phyloP scores from a whole-genome alignment of 1,140 invertebrate species.

The Tachypleus tridentatus region DNA sequence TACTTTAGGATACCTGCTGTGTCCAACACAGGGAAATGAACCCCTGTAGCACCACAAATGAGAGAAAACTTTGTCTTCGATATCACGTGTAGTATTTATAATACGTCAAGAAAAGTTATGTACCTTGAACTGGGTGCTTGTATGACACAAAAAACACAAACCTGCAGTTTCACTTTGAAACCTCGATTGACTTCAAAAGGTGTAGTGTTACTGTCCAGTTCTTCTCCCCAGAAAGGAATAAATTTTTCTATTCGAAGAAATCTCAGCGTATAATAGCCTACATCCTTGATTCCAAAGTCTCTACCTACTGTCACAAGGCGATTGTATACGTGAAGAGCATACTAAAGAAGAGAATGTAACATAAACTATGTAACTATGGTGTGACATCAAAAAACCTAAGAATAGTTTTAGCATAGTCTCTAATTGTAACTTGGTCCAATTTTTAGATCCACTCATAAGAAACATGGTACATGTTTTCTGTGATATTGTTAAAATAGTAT shows the following conservation, averaged over 20 bases:
- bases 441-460: too few relatives aligned
- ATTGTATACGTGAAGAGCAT: constrained; percentile 91
- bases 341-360: constrained; percentile 44
- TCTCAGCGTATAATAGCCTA: constrained; percentile 85
- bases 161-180: constrained; percentile 92
- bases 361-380: constrained; percentile 20
- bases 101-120: too few relatives aligned
- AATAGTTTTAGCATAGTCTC: too few relatives aligned
- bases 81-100: too few relatives aligned
- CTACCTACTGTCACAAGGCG: constrained; percentile 71
- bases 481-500: too few relatives aligned
- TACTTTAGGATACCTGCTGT: too few relatives aligned
- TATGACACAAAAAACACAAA: constrained; percentile 38
- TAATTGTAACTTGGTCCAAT: too few relatives aligned
- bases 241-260: constrained; percentile 92
- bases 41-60: too few relatives aligned
- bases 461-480: too few relatives aligned
- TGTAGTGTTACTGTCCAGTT: constrained; percentile 87
- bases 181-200: constrained; percentile 87
- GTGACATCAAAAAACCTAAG: not conserved
- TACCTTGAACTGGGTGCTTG: too few relatives aligned
- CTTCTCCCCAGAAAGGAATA: constrained; percentile 92
- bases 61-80: too few relatives aligned
- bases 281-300: constrained; percentile 82
- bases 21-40: too few relatives aligned